Base-by-base conservation (phyloP, 1,140 invertebrate genomes). In the Gerris buenoi region DNA sequence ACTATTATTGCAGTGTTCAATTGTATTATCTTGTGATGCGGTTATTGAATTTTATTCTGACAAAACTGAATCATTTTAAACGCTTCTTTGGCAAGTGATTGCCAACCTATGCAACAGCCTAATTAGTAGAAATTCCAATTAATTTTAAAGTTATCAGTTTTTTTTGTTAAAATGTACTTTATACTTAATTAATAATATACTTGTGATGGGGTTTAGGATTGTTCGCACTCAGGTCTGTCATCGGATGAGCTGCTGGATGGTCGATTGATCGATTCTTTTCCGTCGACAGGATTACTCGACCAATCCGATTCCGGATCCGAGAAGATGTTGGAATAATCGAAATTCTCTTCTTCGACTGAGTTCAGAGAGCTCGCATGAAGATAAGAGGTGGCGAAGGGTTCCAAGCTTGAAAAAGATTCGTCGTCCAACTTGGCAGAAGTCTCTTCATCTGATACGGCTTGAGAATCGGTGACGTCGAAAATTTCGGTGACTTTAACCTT, bases 401-500 rank as follows among this genome's bases (percentile, higher is more conserved):
- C 18, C 18, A 18, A 26, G 15, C 33, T 65, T 46, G 15, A 23
- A n/a, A 2, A 2, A n/a, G n/a, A n/a, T 57, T 25, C 63, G 77
- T 77, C 78, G 56, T 75, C 71, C 1, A 76, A 75, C 63, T 81
- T 78, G 68, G 79, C 76, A 79, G 79, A 82, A 67, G 80, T 79
- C 68, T 81, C 79, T 70, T 73, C 82, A 79, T 28, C 76, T 76
- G 2, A 75, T 65, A 33, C 77, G 77, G 81, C 74, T 60, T 82
- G 72, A 3, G 25, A 61, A 66, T 62, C 57, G 22, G 88, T 87
- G 72, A 91, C 86, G 75, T 91, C 89, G 74, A 89, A 93, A 71
- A 93, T 91, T 79, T 93, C 90, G 1, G 89, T 91, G 67, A 93
- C 85, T 77, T 90, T 89, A 71, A 86, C 86, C 79, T 89, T 88